Percentiles rank a stretch among this genome's conserved stretches.
Evolutionary conservation across 2,888 invertebrate genomes (phyloP).

Genomic region (Agriopis aurantiaria): DNA sequence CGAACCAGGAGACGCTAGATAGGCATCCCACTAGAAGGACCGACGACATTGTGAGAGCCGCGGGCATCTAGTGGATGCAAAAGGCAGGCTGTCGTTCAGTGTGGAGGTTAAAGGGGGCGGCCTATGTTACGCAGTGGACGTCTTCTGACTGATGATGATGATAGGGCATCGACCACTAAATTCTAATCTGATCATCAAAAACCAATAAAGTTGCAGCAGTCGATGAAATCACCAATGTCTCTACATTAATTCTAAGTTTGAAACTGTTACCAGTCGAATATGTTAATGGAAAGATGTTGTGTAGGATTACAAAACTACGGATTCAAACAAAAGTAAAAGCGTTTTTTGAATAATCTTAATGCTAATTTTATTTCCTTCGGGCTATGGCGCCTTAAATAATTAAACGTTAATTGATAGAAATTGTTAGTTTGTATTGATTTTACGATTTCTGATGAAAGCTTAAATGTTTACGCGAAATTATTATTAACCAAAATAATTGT

Average conservation of each 20-base stretch:
- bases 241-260: slow-evolving; percentile 14
- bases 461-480: slow-evolving; percentile 3
- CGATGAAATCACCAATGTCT: slow-evolving; percentile 20
- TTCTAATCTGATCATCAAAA: slow-evolving; percentile 10
- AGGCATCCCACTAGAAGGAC: too few species aligned
- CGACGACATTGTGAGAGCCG: too few species aligned
- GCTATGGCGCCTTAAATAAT: neutral
- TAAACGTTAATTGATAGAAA: slow-evolving; percentile 18
- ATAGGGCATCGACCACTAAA: slow-evolving; percentile 12
- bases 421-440: slow-evolving; percentile 16
- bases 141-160: too few species aligned
- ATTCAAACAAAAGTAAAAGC: slow-evolving; percentile 36
- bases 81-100: too few species aligned
- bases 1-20: too few species aligned
- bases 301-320: slow-evolving; percentile 27
- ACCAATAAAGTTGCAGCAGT: slow-evolving; percentile 16
- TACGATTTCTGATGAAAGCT: slow-evolving; percentile 7
- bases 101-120: too few species aligned
- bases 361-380: slow-evolving; percentile 26
- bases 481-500: neutral
- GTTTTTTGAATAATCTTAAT: slow-evolving; percentile 25
- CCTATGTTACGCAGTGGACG: too few species aligned
- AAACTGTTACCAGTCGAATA: slow-evolving; percentile 14
- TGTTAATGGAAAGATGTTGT: slow-evolving; percentile 28
- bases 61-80: too few species aligned